Evolutionary conservation across 2,888 invertebrate genomes (phyloP).

Genomic region (Lasioglossum morio): DNA sequence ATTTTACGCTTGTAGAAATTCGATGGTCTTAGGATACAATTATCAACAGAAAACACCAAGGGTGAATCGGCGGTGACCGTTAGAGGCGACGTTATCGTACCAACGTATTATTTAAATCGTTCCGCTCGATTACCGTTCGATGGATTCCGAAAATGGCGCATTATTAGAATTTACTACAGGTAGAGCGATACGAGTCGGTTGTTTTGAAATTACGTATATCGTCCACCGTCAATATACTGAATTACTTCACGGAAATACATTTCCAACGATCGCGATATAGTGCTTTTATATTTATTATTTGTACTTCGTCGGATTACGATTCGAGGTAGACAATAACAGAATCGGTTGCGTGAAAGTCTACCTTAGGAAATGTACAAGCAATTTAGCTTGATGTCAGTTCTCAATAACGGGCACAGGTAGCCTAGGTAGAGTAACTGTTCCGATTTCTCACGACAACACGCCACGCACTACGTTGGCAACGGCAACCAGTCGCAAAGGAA

Average conservation of each 20-base stretch:
- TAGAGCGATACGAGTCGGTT: neutral
- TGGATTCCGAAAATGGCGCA: neutral
- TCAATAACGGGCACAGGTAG: neutral
- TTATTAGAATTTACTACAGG: neutral
- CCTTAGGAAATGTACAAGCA: neutral
- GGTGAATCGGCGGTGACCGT: neutral
- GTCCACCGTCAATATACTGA: neutral
- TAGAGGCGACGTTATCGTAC: neutral
- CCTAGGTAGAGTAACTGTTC: neutral
- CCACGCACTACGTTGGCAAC: neutral
- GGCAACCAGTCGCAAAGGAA: neutral
- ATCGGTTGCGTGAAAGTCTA: neutral
- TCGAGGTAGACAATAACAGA: neutral
- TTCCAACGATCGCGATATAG: neutral
- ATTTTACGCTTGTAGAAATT: neutral
- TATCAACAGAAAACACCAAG: neutral
- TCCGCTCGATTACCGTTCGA: neutral
- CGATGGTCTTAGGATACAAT: neutral
- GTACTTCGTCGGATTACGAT: neutral
- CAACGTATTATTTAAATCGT: neutral
- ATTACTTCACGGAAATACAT: neutral
- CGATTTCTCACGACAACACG: neutral
- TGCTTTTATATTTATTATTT: too few species aligned
- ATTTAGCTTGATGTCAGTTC: slow-evolving; percentile 3
- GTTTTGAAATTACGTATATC: neutral